These are phyloP conservation scores for Trichomalopsis sarcophagae DNA, from an alignment of 1,140 invertebrate species.

Conservation along the genomic window DNA sequence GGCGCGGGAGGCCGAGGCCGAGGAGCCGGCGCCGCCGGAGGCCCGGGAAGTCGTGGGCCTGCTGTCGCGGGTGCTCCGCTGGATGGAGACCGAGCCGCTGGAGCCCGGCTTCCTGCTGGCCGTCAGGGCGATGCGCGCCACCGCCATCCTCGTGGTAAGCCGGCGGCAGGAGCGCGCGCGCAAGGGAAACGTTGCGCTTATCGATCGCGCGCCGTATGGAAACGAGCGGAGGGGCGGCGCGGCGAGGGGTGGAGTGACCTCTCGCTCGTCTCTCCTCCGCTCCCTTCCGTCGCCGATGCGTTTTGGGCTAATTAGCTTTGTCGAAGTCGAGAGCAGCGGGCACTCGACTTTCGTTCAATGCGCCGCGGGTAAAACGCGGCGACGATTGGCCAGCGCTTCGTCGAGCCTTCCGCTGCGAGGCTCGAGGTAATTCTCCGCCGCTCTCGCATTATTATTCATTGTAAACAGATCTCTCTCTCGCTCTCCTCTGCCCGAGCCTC, in stretches of 20 bases:
- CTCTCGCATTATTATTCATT: neutral
- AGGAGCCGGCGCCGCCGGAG: slow-evolving; percentile 61
- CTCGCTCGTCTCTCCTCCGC: neutral
- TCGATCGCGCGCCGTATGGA: slow-evolving; percentile 54
- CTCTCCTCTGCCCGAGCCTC: neutral
- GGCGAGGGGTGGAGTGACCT: neutral
- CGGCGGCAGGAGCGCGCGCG: neutral
- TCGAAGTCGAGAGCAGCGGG: neutral
- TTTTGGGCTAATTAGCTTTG: slow-evolving; percentile 42
- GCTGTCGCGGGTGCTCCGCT: slow-evolving; percentile 72
- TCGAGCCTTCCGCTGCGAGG: neutral
- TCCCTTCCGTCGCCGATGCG: neutral
- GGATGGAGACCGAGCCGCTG: slow-evolving; percentile 77
- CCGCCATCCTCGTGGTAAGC: slow-evolving; percentile 69
- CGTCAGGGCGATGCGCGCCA: slow-evolving; percentile 74
- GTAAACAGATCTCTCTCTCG: no score
- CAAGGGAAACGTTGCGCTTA: slow-evolving; percentile 54
- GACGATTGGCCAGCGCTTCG: slow-evolving; percentile 12
- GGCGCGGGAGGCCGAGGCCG: slow-evolving; percentile 54
- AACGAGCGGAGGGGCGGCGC: neutral
- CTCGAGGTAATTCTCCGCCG: slow-evolving; percentile 7
- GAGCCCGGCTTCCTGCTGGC: slow-evolving; percentile 74
- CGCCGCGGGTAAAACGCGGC: slow-evolving; percentile 55
- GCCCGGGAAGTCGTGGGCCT: slow-evolving; percentile 71
- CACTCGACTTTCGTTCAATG: slow-evolving; percentile 54